These are phyloP conservation scores for Aplidium turbinatum DNA, from an alignment of 23 tunicate species.

Conservation along the genomic window DNA sequence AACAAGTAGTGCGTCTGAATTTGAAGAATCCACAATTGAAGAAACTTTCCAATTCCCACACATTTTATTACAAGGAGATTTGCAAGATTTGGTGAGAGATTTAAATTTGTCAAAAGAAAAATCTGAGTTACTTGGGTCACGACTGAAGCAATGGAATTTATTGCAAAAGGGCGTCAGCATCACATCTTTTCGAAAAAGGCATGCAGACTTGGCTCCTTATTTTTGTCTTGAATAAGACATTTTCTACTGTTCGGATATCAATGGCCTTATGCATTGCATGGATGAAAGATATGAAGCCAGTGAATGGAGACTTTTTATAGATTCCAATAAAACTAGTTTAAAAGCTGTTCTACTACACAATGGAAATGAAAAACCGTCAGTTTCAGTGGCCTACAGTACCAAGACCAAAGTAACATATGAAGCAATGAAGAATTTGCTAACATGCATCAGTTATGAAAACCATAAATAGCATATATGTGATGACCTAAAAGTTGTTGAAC, in stretches of 20 bases:
- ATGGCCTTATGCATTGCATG: conserved; percentile 6
- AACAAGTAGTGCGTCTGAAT: conserved; percentile 26
- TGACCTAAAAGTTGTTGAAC: too few relatives aligned
- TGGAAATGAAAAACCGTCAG: too few relatives aligned
- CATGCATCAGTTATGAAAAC: too few relatives aligned
- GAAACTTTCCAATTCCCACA: neutral
- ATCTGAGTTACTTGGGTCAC: conserved; percentile 19
- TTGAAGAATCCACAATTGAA: conserved; percentile 6
- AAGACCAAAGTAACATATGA: too few relatives aligned
- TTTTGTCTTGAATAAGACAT: neutral
- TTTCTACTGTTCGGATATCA: conserved; percentile 1
- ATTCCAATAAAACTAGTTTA: too few relatives aligned
- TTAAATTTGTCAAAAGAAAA: conserved; percentile 26
- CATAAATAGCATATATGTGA: too few relatives aligned
- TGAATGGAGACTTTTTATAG: conserved; percentile 34
- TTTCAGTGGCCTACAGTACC: too few relatives aligned
- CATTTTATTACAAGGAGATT: conserved; percentile 9
- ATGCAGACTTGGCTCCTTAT: too few relatives aligned
- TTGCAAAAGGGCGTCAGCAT: conserved; percentile 2
- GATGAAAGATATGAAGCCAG: conserved; percentile 2
- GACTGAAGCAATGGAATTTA: conserved; percentile 29
- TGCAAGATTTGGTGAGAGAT: conserved; percentile 27
- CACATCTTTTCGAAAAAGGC: conserved; percentile 12
- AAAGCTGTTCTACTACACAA: too few relatives aligned
- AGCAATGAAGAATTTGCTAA: too few relatives aligned